Conservation (phyloP, 2,113 vertebrate species). For the Tiliqua scincoides region DNA sequence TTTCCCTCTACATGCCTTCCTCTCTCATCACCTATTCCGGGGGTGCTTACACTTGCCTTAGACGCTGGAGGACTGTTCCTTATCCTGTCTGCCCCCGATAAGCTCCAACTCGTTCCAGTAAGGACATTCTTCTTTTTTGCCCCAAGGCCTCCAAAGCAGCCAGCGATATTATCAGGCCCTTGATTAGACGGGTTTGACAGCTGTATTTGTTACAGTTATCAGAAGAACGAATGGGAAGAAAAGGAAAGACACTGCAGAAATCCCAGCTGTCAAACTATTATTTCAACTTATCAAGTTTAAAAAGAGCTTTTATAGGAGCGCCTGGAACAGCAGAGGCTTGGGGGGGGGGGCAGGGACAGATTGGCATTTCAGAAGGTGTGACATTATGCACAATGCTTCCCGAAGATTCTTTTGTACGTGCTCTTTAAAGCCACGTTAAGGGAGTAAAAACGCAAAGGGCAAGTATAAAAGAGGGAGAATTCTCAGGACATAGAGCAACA, state of each 20-base stretch:
- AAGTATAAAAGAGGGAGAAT: conserved; percentile 64
- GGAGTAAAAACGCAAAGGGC: conserved; percentile 62
- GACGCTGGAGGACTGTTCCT: background rate
- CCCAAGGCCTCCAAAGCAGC: conserved; percentile 72
- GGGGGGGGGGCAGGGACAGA: conserved; percentile 27
- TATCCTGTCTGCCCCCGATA: conserved; percentile 58
- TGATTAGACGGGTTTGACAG: conserved; percentile 77
- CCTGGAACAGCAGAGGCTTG: background rate
- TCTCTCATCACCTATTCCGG: background rate
- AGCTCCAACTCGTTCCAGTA: conserved; percentile 69
- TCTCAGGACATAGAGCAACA: conserved; percentile 12
- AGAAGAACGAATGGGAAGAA: conserved; percentile 58
- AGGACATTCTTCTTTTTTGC: conserved; percentile 71
- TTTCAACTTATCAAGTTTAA: conserved; percentile 75
- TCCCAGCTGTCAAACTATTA: conserved; percentile 71
- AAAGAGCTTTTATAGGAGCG: conserved; percentile 60
- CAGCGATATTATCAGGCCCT: conserved; percentile 77
- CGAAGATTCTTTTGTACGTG: conserved; percentile 42
- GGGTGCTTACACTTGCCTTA: background rate
- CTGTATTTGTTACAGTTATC: conserved; percentile 77
- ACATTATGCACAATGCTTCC: conserved; percentile 66
- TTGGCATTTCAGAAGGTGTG: conserved; percentile 53
- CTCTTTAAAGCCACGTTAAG: conserved; percentile 27
- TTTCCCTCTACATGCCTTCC: background rate
- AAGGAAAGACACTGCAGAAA: conserved; percentile 57